These are phyloP conservation scores for Nycteola revayana DNA, from an alignment of 2,888 invertebrate species.

Conservation along the genomic window DNA sequence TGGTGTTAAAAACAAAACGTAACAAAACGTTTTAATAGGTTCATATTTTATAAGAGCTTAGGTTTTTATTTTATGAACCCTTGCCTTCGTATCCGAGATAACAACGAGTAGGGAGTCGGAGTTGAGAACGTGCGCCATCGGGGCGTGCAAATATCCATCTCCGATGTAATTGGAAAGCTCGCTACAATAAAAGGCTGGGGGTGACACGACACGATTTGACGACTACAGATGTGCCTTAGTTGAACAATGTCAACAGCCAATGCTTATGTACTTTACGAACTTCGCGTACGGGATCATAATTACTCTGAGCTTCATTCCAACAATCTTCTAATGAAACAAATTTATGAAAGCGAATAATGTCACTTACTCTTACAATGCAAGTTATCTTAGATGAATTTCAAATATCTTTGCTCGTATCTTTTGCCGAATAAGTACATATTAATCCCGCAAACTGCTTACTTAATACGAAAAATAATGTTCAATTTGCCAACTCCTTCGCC, in stretches of 20 bases:
- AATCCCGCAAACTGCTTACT: background rate
- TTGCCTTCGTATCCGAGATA: constrained; percentile 49
- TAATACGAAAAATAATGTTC: constrained; percentile 20
- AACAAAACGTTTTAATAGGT: constrained; percentile 19
- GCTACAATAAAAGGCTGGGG: constrained; percentile 59
- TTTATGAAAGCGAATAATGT: too few species aligned
- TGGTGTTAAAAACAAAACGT: constrained; percentile 24
- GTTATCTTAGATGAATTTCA: too few species aligned
- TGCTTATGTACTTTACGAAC: constrained; percentile 34
- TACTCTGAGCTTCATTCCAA: too few species aligned
- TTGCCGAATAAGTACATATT: background rate
- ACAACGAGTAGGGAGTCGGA: constrained; percentile 30
- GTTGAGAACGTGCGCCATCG: constrained; percentile 28
- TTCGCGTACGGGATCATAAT: too few species aligned
- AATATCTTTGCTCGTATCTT: too few species aligned
- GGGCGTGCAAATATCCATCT: constrained; percentile 52
- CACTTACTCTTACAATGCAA: too few species aligned
- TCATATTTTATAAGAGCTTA: constrained; percentile 28
- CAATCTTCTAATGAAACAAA: too few species aligned
- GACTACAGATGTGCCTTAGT: constrained; percentile 40
- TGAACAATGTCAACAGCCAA: constrained; percentile 32
- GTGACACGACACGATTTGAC: constrained; percentile 49
- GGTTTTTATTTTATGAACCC: constrained; percentile 47
- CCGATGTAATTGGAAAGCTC: constrained; percentile 66
- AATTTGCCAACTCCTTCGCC: constrained; percentile 16